These are phyloP conservation scores for Thermophis baileyi DNA, from an alignment of 2,113 vertebrate genomes.

Conservation along the genomic window DNA sequence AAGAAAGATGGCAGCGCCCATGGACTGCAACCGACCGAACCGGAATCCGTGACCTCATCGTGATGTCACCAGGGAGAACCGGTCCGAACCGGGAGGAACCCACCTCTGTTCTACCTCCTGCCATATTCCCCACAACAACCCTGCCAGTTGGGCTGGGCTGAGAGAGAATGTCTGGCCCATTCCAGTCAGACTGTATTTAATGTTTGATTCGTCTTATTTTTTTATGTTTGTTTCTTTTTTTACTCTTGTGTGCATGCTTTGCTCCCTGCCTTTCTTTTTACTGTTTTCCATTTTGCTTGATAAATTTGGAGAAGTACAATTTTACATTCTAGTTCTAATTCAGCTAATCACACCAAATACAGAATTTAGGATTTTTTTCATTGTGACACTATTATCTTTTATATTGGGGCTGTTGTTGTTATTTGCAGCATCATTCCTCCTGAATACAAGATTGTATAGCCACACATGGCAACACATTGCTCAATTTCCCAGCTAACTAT, in stretches of 20 bases:
- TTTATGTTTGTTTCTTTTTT: neutral
- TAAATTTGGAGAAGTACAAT: neutral
- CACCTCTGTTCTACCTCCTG: too few species aligned
- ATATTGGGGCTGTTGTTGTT: neutral
- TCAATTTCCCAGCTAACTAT: neutral
- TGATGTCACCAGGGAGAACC: too few species aligned
- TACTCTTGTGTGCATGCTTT: neutral
- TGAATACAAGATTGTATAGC: neutral
- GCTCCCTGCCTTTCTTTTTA: neutral
- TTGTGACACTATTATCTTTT: neutral
- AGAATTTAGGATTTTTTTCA: neutral
- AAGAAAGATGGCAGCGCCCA: too few species aligned
- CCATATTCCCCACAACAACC: too few species aligned
- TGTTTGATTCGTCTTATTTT: neutral
- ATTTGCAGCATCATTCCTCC: neutral
- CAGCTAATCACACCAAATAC: neutral
- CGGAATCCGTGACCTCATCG: too few species aligned
- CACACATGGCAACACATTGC: neutral
- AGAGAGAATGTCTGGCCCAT: neutral
- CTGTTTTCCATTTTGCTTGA: neutral
- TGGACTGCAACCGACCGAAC: too few species aligned
- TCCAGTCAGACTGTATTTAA: neutral
- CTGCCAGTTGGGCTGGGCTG: too few species aligned
- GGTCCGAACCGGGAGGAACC: too few species aligned
- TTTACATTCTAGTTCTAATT: neutral